A percentile compares a stretch with the other conserved stretches of the same genome.
These are phyloP conservation scores for Centropus bengalensis DNA, from an alignment of 2,113 vertebrate genomes.

Conservation along the genomic window DNA sequence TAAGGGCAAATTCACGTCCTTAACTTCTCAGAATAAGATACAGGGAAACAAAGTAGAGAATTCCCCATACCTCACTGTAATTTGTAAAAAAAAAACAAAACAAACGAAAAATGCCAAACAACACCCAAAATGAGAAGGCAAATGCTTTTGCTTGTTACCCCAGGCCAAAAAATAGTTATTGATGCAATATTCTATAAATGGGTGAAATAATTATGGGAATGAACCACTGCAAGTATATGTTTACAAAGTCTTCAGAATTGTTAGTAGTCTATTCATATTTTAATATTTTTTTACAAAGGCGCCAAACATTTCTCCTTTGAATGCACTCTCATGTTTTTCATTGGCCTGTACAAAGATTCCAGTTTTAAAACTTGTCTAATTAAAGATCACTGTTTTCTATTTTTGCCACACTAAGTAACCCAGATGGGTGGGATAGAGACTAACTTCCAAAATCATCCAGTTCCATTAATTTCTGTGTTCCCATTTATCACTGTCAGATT, in stretches of 20 bases:
- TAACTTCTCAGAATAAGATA: background rate
- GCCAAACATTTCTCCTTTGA: background rate
- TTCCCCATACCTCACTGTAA: background rate
- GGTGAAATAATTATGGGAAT: background rate
- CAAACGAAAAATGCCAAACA: accelerated
- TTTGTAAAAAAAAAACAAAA: background rate
- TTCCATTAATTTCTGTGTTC: background rate
- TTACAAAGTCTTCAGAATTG: background rate
- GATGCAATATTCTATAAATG: background rate
- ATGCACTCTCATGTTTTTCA: background rate
- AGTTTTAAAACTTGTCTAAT: background rate
- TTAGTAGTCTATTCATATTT: background rate
- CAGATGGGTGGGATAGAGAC: background rate
- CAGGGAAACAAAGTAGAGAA: background rate
- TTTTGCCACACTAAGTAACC: background rate
- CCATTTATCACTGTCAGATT: background rate
- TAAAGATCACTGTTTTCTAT: background rate
- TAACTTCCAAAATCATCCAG: background rate
- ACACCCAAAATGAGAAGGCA: background rate
- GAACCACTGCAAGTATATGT: background rate
- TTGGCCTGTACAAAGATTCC: background rate
- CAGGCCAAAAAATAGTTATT: background rate
- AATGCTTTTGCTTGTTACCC: background rate
- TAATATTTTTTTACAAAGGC: background rate
- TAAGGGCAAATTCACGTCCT: background rate